Evolutionary conservation across 2,113 vertebrate genomes (phyloP).

Genomic region (Gallinago paraguaiae): DNA sequence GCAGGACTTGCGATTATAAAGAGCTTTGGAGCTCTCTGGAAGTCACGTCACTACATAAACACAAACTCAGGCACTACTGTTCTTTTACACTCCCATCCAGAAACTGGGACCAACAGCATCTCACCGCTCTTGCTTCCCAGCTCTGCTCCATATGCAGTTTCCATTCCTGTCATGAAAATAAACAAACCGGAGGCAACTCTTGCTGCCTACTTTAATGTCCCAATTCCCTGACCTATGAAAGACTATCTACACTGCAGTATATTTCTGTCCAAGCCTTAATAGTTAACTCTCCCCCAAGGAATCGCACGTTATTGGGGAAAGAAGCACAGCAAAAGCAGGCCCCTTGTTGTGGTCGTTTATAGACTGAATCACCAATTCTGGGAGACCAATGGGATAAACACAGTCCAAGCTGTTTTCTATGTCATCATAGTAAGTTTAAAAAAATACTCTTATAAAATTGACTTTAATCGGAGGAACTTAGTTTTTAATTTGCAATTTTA

Average conservation of each 20-base stretch:
- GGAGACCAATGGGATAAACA: constrained; percentile 29
- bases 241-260: neutral
- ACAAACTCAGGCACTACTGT: neutral
- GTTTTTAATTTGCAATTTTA: constrained; percentile 64
- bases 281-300: constrained; percentile 1
- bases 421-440: constrained; percentile 2
- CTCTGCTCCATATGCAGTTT: neutral
- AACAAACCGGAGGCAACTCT: neutral
- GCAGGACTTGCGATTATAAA: neutral
- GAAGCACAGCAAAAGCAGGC: constrained; percentile 5
- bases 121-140: neutral
- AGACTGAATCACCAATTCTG: neutral
- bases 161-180: neutral
- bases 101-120: neutral
- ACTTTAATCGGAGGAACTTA: constrained; percentile 21
- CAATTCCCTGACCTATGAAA: constrained; percentile 13
- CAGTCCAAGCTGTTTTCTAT: neutral
- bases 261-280: constrained; percentile 23
- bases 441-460: neutral
- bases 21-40: neutral
- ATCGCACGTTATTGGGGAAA: neutral
- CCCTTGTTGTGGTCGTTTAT: neutral
- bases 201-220: neutral
- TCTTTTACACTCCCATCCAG: neutral
- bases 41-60: neutral